Evolutionary conservation across 2,797 vertebrate species (phyloP).

Genomic region (Sebastes minor): DNA sequence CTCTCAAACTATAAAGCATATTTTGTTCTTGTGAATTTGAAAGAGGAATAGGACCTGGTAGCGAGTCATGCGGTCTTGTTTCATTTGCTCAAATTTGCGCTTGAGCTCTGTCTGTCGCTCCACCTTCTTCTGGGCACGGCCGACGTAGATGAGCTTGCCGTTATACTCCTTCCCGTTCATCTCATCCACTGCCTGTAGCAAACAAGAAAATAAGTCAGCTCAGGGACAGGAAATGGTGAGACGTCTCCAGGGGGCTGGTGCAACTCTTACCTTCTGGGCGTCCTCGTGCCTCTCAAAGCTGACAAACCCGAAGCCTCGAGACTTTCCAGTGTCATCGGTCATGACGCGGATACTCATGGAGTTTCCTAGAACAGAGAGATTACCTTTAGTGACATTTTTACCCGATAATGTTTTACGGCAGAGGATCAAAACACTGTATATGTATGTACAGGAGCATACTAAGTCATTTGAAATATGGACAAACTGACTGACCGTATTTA

Average conservation of each 20-base stretch:
- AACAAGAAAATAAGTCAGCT: background rate
- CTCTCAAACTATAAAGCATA: background rate
- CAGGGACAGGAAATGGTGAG: fast-evolving
- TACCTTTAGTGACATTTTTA: background rate
- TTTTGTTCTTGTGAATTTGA: background rate
- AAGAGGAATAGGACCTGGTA: conserved; percentile 86
- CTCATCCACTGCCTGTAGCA: conserved; percentile 92
- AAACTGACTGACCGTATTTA: conserved; percentile 87
- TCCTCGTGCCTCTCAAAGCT: conserved; percentile 98
- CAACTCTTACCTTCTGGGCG: conserved; percentile 89
- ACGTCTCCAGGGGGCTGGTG: background rate
- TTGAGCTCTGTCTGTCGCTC: conserved; percentile 97
- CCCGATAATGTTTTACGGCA: background rate
- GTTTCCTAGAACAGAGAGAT: conserved; percentile 81
- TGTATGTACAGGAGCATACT: background rate
- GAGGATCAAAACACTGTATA: background rate
- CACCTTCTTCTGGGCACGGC: conserved; percentile 96
- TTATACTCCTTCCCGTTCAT: conserved; percentile 98
- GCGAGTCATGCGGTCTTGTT: conserved; percentile 97
- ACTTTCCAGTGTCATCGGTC: conserved; percentile 94
- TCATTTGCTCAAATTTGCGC: conserved; percentile 98
- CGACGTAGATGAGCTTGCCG: conserved; percentile 94
- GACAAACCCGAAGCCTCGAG: conserved; percentile 96
- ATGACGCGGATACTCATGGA: conserved; percentile 96
- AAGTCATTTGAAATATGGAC: background rate